Conservation (phyloP, 1,140 invertebrate species). For the Drosophila carrolli region DNA sequence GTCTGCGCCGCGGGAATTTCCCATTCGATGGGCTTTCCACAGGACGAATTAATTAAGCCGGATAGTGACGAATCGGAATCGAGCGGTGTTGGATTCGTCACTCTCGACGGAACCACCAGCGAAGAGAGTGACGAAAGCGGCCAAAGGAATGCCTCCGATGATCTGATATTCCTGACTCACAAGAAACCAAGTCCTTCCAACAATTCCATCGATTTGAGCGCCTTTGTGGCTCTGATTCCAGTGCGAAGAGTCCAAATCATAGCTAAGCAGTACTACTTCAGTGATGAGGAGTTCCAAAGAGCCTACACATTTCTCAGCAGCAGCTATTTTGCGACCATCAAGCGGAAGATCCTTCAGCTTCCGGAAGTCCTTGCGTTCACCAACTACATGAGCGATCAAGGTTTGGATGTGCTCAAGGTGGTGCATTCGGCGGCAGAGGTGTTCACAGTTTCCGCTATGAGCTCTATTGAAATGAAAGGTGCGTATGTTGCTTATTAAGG, state of each 20-base stretch:
- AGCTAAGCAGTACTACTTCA: constrained; percentile 65
- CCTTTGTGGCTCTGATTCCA: constrained; percentile 70
- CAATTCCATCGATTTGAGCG: constrained; percentile 64
- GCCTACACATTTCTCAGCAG: constrained; percentile 65
- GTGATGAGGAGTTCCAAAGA: constrained; percentile 72
- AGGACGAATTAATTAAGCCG: constrained; percentile 23
- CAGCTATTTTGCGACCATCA: constrained; percentile 49
- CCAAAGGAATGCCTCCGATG: constrained; percentile 50
- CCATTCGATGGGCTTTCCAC: constrained; percentile 8
- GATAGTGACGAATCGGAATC: constrained; percentile 12
- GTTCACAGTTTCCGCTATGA: constrained; percentile 6
- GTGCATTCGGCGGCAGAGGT: constrained; percentile 22
- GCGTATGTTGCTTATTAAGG: constrained; percentile 23
- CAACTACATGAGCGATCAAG: constrained; percentile 65
- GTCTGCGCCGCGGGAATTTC: constrained; percentile 3
- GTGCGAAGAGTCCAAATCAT: constrained; percentile 58
- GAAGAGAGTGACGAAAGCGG: constrained; percentile 36
- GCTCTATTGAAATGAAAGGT: constrained; percentile 31
- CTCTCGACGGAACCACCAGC: constrained; percentile 39
- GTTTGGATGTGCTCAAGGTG: constrained; percentile 66
- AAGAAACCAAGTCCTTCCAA: constrained; percentile 4
- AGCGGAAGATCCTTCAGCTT: constrained; percentile 52
- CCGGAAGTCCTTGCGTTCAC: constrained; percentile 68
- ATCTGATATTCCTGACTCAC: constrained; percentile 64
- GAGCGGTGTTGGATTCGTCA: constrained; percentile 47